Conservation (phyloP, 30 jellyfish, hydroid and myxozoan species). For the Rhopilema esculentum region DNA sequence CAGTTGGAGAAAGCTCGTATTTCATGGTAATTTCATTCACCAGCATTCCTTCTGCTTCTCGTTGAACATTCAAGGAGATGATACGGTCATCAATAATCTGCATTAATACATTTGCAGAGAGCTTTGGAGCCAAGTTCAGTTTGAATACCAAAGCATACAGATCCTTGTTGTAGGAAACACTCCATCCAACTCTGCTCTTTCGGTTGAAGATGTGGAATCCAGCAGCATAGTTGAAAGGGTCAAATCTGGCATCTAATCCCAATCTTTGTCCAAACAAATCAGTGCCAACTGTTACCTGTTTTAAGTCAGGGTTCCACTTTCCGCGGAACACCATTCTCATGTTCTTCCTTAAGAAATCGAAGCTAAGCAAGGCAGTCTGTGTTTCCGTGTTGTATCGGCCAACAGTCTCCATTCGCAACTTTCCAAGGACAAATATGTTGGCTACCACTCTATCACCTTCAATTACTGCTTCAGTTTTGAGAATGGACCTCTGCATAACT, state of each 20-base stretch:
- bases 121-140: constrained; percentile 73
- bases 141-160: constrained; percentile 75
- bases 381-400: constrained; percentile 58
- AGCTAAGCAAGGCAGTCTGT: constrained; percentile 43
- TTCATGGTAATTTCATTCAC: constrained; percentile 74
- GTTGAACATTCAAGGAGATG: constrained; percentile 72
- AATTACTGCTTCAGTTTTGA: constrained; percentile 5
- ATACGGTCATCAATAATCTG: constrained; percentile 82
- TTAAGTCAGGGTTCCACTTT: constrained; percentile 51
- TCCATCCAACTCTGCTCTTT: constrained; percentile 67
- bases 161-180: constrained; percentile 39
- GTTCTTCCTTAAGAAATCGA: constrained; percentile 53
- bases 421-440: constrained; percentile 27
- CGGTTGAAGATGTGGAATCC: constrained; percentile 75
- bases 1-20: constrained; percentile 72
- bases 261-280: constrained; percentile 58
- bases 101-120: constrained; percentile 63
- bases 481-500: constrained; percentile 41
- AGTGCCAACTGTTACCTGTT: constrained; percentile 67
- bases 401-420: constrained; percentile 38
- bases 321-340: constrained; percentile 73
- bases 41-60: constrained; percentile 41
- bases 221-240: constrained; percentile 57
- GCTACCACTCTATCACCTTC: constrained; percentile 19
- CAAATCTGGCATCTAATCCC: constrained; percentile 82